Base-by-base conservation (phyloP, 2,113 vertebrate species). In the Pluvianellus socialis region DNA sequence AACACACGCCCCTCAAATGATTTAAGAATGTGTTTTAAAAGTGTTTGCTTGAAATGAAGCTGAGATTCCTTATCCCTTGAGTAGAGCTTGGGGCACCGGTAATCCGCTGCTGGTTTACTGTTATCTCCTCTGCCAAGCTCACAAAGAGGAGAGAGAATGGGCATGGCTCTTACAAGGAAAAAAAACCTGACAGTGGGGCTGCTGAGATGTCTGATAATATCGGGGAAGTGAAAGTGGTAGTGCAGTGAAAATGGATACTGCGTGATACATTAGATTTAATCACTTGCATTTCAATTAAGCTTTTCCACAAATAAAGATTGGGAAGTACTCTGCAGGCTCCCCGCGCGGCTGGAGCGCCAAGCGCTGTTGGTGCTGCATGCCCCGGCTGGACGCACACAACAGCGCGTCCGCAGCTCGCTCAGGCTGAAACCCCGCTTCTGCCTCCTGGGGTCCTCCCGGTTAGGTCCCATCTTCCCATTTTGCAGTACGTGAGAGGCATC, bases 271-370 rank as follows among this genome's bases (percentile, higher is more conserved):
- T 96, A 97, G 93, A 97, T 96, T 96, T 96, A 97, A 97, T 95
- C 96, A 97, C 94, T 97, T 96, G 93, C 93, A 96, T 96, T 97
- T 97, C 96, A 97, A 97, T 97, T 96, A 97, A 95, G 94, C 92
- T 95, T 97, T 96, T 97, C 91, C 91, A 94, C 94, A 96, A 93
- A 93, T 95, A 92, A 96, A 92, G 85, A 53, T 50, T 89, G 92
- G 91, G 84, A 92, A 91, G 93, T 33, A 44, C 93, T 92, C 70
- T 19, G 81, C 76, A 67, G 90, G 73, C 81, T 94, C 94, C 93
- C 91, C 1, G 52, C 6, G 3, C 10, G 61, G 84, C 75, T 42
- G 87, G 90, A 85, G 92, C n/a, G 1, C 79, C 22, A 3, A 91
- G 92, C 5, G 20, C 70, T 3, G 6, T 23, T 30, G 85, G 80